These are phyloP conservation scores for Plutomurus gul DNA, from an alignment of 1,140 invertebrate species.

Conservation along the genomic window DNA sequence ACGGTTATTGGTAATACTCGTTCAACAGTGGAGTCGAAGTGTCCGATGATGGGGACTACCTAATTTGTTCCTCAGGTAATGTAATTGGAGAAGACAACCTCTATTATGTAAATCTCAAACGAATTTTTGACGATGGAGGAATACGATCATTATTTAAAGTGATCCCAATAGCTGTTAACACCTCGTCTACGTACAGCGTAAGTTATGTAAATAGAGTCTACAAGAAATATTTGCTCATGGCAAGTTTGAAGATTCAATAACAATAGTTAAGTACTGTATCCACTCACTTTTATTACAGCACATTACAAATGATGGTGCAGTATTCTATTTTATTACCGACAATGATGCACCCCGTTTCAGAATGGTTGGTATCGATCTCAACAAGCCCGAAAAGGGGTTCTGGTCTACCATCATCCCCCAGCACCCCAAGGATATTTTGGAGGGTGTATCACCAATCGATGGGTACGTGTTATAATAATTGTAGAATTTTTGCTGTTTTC, in stretches of 20 bases:
- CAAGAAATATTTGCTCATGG: background rate
- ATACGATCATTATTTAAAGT: background rate
- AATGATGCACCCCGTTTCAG: constrained; percentile 11
- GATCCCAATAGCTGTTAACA: background rate
- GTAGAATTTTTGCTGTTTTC: background rate
- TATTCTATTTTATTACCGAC: constrained; percentile 33
- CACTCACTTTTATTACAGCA: constrained; percentile 52
- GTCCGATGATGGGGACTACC: constrained; percentile 65
- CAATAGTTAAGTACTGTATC: background rate
- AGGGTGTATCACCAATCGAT: constrained; percentile 82
- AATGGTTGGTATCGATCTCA: constrained; percentile 34
- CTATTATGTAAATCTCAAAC: constrained; percentile 25
- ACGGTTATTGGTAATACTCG: background rate
- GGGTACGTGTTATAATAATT: constrained; percentile 53
- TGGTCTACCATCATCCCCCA: constrained; percentile 54
- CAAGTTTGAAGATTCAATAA: background rate
- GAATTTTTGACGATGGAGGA: background rate
- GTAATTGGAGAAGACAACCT: constrained; percentile 37
- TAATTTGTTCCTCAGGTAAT: constrained; percentile 59
- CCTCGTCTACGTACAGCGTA: constrained; percentile 36
- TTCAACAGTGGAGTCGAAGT: constrained; percentile 55
- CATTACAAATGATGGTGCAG: constrained; percentile 36
- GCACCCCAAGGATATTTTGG: constrained; percentile 80
- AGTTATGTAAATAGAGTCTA: background rate
- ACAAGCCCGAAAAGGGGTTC: background rate